Evolutionary conservation across 2,797 vertebrate species (phyloP).

Genomic region (Pseudotriccus pelzelni): DNA sequence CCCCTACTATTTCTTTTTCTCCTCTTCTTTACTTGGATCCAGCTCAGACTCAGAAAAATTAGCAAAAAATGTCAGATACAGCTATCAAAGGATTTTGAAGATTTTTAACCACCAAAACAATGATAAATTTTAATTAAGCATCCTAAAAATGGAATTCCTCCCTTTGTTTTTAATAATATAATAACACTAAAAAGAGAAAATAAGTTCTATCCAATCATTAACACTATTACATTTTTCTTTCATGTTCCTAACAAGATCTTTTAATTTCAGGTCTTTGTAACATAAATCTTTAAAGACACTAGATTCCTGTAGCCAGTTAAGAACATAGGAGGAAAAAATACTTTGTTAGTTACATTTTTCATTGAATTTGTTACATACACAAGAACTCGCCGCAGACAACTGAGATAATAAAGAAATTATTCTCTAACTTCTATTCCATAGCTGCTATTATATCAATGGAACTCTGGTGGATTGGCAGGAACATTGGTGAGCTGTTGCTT

Average conservation of each 20-base stretch:
- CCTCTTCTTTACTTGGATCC: background rate
- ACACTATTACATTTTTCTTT: background rate
- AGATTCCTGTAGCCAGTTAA: background rate
- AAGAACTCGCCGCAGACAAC: background rate
- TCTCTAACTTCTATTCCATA: background rate
- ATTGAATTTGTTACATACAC: background rate
- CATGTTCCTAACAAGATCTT: background rate
- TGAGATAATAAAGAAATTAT: background rate
- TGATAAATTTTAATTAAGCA: background rate
- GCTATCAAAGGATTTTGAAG: background rate
- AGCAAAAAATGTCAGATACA: background rate
- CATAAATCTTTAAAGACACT: background rate
- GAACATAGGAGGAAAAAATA: background rate
- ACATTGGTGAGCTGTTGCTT: background rate
- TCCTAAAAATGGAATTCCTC: background rate
- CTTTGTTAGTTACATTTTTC: background rate
- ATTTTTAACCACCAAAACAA: background rate
- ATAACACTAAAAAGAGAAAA: background rate
- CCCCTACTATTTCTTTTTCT: background rate
- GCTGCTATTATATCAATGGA: background rate
- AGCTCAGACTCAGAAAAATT: background rate
- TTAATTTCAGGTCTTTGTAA: background rate
- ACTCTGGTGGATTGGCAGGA: background rate
- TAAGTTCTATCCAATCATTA: background rate
- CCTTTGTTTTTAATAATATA: background rate